Evolutionary conservation across 2,888 invertebrate genomes (phyloP).

Genomic region (Adela reaumurella): DNA sequence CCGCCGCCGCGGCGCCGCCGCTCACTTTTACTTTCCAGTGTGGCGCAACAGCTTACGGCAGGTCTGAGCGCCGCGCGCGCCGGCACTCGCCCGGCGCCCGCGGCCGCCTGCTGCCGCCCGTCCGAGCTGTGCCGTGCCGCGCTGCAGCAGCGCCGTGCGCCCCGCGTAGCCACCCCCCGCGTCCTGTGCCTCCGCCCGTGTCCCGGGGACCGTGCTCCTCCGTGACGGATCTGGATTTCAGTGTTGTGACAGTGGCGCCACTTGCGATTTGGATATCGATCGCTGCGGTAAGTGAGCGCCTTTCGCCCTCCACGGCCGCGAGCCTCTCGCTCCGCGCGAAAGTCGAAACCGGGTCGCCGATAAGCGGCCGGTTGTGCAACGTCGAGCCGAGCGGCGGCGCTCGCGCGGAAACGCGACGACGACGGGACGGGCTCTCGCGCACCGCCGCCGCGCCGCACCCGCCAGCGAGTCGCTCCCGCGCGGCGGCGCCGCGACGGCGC

Average conservation of each 20-base stretch:
- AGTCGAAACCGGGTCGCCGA: conserved; percentile 43
- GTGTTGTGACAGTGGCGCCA: conserved; percentile 28
- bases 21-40: conserved; percentile 55
- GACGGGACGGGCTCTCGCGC: conserved; percentile 9
- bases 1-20: conserved; percentile 36
- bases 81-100: conserved; percentile 37
- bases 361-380: conserved; percentile 38
- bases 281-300: conserved; percentile 20
- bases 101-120: conserved; percentile 52
- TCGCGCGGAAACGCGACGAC: conserved; percentile 34
- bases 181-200: conserved; percentile 19
- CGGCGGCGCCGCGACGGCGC: conserved; percentile 23
- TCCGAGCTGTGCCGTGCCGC: conserved; percentile 14
- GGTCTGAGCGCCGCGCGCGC: conserved; percentile 28
- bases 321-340: conserved; percentile 23
- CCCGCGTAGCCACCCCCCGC: conserved; percentile 21
- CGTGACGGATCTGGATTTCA: conserved; percentile 33
- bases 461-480: conserved; percentile 20
- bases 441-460: conserved; percentile 23
- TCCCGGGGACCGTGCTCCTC: conserved; percentile 31
- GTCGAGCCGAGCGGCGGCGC: conserved; percentile 42
- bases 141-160: conserved; percentile 53
- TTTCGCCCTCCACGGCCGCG: conserved; percentile 9
- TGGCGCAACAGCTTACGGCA: conserved; percentile 37
- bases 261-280: conserved; percentile 12